A percentile compares a stretch with the other conserved stretches of the same genome.
phyloP scores from a whole-genome alignment of 1,140 invertebrate genomes.

The Pseudomyrmex gracilis region DNA sequence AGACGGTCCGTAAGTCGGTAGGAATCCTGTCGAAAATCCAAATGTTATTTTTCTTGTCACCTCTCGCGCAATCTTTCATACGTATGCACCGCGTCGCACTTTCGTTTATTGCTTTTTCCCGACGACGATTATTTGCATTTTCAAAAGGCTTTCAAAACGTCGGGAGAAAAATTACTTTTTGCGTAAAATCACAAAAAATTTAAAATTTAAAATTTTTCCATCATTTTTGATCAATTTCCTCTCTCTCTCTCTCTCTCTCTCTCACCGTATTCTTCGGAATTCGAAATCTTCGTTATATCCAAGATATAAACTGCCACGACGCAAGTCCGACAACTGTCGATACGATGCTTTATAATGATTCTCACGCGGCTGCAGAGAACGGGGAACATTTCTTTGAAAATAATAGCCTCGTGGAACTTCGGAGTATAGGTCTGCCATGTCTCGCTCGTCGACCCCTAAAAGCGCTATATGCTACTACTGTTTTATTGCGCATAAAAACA shows the following conservation, averaged over 20 bases:
- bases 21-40: conserved; percentile 85
- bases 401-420: conserved; percentile 86
- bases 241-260: no score
- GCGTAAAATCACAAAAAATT: no score
- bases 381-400: conserved; percentile 88
- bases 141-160: background rate
- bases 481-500: background rate
- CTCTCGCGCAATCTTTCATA: conserved; percentile 2
- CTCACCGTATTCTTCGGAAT: conserved; percentile 86
- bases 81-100: background rate
- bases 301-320: conserved; percentile 86
- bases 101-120: conserved; percentile 32
- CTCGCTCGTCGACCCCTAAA: conserved; percentile 85
- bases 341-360: conserved; percentile 85
- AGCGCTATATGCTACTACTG: background rate
- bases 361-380: conserved; percentile 86
- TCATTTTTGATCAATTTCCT: no score
- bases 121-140: background rate
- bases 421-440: conserved; percentile 83
- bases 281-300: conserved; percentile 85
- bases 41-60: conserved; percentile 1
- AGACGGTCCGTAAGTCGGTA: conserved; percentile 91
- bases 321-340: conserved; percentile 80
- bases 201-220: no score
- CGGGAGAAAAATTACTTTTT: no score